A percentile compares a stretch with the other conserved stretches of the same genome.
Evolutionary conservation across 1,140 invertebrate species (phyloP).

Genomic region (Galleria mellonella): DNA sequence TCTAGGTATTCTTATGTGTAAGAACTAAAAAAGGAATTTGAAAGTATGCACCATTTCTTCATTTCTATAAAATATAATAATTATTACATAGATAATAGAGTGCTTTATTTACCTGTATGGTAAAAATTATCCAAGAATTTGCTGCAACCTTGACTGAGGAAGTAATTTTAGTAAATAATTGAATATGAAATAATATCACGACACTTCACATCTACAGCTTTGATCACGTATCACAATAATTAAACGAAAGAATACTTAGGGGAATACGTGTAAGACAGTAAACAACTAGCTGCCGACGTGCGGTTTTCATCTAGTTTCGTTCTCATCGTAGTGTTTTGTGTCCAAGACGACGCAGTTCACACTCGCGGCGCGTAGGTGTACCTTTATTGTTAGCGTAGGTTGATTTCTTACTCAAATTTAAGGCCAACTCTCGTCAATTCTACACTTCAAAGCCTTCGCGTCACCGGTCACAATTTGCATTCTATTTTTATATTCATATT

Average conservation of each 20-base stretch:
- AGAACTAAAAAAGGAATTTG: background rate
- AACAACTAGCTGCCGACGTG: slow-evolving; percentile 9
- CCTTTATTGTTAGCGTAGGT: slow-evolving; percentile 59
- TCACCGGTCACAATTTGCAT: slow-evolving; percentile 23
- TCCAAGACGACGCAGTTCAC: slow-evolving; percentile 35
- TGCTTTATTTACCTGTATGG: too few relatives aligned
- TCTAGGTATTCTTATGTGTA: too few relatives aligned
- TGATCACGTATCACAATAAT: slow-evolving; percentile 5
- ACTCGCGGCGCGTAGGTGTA: slow-evolving; percentile 55
- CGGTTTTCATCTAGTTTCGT: slow-evolving; percentile 33
- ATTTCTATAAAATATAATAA: background rate
- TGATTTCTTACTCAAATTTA: slow-evolving; percentile 51
- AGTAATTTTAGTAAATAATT: background rate
- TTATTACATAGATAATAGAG: too few relatives aligned
- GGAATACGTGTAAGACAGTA: slow-evolving; percentile 12
- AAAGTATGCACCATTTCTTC: too few relatives aligned
- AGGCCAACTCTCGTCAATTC: slow-evolving; percentile 47
- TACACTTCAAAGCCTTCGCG: slow-evolving; percentile 27
- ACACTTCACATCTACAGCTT: slow-evolving; percentile 4
- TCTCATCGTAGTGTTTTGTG: slow-evolving; percentile 33
- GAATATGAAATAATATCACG: background rate
- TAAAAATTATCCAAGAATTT: too few relatives aligned
- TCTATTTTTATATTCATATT: slow-evolving; percentile 28
- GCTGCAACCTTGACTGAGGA: slow-evolving; percentile 5
- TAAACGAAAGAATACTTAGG: slow-evolving; percentile 14